A percentile compares a stretch with the other conserved stretches of the same genome.
Evolutionary conservation across 2,113 vertebrate genomes (phyloP).

Genomic region (Nyctereutes procyonoides): DNA sequence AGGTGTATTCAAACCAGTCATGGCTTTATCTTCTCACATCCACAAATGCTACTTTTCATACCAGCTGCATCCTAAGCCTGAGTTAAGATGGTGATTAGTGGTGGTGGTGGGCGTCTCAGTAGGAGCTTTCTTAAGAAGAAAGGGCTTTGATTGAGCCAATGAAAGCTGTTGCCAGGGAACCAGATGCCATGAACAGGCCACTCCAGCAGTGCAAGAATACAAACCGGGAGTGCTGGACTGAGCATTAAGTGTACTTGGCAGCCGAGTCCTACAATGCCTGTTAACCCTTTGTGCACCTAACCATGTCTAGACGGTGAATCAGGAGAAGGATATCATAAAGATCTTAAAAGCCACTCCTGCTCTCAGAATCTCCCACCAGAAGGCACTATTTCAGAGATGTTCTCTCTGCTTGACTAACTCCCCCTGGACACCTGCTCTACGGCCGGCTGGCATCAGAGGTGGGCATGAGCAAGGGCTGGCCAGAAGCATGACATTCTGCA

Average conservation of each 20-base stretch:
- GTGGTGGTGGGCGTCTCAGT: conserved; percentile 88
- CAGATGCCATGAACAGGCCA: conserved; percentile 90
- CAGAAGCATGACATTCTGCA: background rate
- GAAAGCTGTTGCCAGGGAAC: conserved; percentile 93
- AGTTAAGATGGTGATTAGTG: conserved; percentile 89
- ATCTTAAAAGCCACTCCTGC: background rate
- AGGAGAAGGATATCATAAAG: background rate
- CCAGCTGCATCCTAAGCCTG: conserved; percentile 88
- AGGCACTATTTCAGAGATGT: background rate
- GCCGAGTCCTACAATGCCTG: conserved; percentile 66
- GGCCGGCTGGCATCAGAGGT: background rate
- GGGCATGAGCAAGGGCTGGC: rapidly evolving
- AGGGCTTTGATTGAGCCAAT: conserved; percentile 90
- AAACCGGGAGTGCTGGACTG: conserved; percentile 86
- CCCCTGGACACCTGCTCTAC: background rate
- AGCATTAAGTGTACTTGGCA: conserved; percentile 84
- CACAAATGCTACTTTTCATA: conserved; percentile 83
- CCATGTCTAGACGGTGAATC: background rate
- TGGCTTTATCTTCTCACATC: conserved; percentile 74
- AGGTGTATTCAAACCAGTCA: conserved; percentile 80
- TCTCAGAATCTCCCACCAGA: background rate
- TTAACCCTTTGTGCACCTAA: conserved; percentile 85
- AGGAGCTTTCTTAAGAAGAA: conserved; percentile 91
- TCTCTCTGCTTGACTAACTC: background rate
- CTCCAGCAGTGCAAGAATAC: conserved; percentile 88